A percentile compares a stretch with the other conserved stretches of the same genome.
Evolutionary conservation across 1,140 invertebrate genomes (phyloP).

Genomic region (Cataglyphis hispanica): DNA sequence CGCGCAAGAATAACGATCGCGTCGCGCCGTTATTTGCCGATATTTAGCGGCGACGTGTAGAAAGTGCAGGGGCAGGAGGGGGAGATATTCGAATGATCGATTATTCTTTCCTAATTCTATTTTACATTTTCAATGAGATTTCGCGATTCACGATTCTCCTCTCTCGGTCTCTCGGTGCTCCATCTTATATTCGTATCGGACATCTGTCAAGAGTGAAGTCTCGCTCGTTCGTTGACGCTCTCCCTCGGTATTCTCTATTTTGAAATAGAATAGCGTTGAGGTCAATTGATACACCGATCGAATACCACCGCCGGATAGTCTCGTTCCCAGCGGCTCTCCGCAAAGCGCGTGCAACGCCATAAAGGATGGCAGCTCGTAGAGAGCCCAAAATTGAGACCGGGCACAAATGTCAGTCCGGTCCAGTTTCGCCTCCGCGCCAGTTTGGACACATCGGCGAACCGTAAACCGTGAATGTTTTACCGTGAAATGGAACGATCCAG

Average conservation of each 20-base stretch:
- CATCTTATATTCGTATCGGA: neutral
- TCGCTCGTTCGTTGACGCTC: neutral
- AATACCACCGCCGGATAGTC: neutral
- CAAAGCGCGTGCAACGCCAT: neutral
- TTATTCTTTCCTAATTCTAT: neutral
- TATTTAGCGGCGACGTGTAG: too few species aligned
- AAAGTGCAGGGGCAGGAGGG: neutral
- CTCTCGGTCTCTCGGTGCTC: neutral
- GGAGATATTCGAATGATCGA: neutral
- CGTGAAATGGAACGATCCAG: constrained; percentile 36
- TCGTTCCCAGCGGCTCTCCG: neutral
- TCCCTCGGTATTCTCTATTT: neutral
- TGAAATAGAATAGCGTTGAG: constrained; percentile 27
- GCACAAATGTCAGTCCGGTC: neutral
- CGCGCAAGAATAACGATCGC: neutral
- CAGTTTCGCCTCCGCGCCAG: neutral
- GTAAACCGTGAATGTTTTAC: constrained; percentile 52
- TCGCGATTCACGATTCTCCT: neutral
- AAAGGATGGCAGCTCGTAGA: constrained; percentile 21
- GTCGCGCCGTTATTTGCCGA: too few species aligned
- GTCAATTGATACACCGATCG: neutral
- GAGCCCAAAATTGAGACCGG: neutral
- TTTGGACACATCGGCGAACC: constrained; percentile 20
- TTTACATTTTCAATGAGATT: neutral
- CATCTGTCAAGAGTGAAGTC: neutral